These are phyloP conservation scores for Pempheris klunzingeri DNA, from an alignment of 2,797 vertebrate species.

Conservation along the genomic window DNA sequence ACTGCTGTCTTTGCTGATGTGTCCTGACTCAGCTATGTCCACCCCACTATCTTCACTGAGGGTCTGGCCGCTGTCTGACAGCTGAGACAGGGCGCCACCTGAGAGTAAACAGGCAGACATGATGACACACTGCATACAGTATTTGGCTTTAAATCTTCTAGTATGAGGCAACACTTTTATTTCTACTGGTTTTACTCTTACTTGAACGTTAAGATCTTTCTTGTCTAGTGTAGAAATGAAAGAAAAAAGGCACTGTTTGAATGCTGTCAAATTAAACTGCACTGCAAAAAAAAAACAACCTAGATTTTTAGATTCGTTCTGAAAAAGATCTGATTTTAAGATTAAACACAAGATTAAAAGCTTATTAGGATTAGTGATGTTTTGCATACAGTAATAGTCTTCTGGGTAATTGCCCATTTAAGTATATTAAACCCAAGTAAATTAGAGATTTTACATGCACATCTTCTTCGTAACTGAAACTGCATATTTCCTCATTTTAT, in stretches of 20 bases:
- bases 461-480: conserved; percentile 7
- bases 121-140: background rate
- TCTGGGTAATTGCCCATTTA: conserved; percentile 44
- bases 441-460: conserved; percentile 27
- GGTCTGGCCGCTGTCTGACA: conserved; percentile 97
- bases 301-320: background rate
- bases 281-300: background rate
- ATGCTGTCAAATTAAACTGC: background rate
- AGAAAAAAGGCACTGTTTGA: background rate
- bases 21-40: conserved; percentile 91
- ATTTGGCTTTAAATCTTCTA: background rate
- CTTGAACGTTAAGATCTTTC: background rate
- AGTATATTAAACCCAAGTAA: conserved; percentile 39
- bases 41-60: conserved; percentile 98
- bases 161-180: background rate
- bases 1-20: conserved; percentile 88
- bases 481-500: background rate
- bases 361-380: conserved; percentile 47
- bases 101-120: conserved; percentile 57
- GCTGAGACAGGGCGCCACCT: conserved; percentile 95
- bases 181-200: background rate
- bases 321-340: conserved; percentile 22
- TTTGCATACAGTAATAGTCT: background rate
- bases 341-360: conserved; percentile 42
- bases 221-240: background rate